Conservation (phyloP, 2,797 vertebrate species). For the Agapornis canus region DNA sequence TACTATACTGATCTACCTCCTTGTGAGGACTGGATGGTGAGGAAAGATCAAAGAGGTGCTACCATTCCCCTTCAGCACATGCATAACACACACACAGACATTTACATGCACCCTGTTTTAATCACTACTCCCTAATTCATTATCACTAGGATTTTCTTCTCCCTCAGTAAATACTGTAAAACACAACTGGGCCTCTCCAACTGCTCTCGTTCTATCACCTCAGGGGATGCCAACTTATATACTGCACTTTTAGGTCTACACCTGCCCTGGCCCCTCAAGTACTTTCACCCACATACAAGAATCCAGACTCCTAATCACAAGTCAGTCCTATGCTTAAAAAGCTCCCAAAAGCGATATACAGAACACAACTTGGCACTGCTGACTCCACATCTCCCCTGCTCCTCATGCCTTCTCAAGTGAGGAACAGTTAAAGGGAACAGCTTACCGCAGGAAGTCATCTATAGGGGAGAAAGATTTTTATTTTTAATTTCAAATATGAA, state of each 20-base stretch:
- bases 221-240: not conserved
- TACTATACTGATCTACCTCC: not conserved
- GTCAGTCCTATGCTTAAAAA: not conserved
- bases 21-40: not conserved
- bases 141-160: slow-evolving; percentile 15
- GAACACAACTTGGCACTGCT: not conserved
- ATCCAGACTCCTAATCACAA: not conserved
- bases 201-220: not conserved
- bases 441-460: not conserved
- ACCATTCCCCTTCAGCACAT: not conserved
- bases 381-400: not conserved
- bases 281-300: not conserved
- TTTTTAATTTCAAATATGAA: not conserved
- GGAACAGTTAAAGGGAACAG: not conserved
- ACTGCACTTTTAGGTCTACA: not conserved
- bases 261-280: not conserved
- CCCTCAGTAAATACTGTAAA: slow-evolving; percentile 14
- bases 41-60: not conserved
- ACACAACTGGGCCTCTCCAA: not conserved
- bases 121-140: not conserved
- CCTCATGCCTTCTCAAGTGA: not conserved
- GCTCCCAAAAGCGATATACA: not conserved
- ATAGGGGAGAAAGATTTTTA: not conserved
- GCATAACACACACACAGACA: not conserved
- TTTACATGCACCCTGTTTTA: slow-evolving; percentile 10